Evolutionary conservation across 2,797 vertebrate species (phyloP), one percentile per base, ranked within the genome.

Genomic region (Pangasius mekongensis): DNA sequence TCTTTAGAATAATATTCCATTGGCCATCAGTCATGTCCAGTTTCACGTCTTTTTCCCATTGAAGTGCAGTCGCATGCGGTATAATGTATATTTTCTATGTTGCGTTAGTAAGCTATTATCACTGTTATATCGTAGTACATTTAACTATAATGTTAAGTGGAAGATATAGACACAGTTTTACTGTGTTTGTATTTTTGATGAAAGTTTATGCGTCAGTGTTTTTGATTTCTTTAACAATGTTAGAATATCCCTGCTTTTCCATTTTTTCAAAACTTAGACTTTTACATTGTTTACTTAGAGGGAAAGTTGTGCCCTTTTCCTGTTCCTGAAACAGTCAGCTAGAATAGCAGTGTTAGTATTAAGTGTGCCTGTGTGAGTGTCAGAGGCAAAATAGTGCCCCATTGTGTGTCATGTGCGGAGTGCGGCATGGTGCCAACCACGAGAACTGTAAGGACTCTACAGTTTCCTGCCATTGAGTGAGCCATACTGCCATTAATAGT

Each of bases 371-470:
- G 54, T 74, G 14, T 76, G 84, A 62, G 71, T 77, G 85, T 30
- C 54, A 76, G 36, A 47, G 39, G 54, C 71, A 77, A 76, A 86
- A 92, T 83, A 88, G 73, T 80, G 33, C 76, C 54, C 82, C 67
- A 91, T 92, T 91, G 91, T 91, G 89, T 88, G 85, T 86, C 90
- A 88, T 93, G 88, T 84, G 83, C 76, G 20, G 76, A 85, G 67
- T 77, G 82, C 47, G 88, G 90, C 89, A 88, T 47, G 30, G 69
- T 64, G 90, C 91, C 91, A 91, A 76, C 36, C 36, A 27, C 58
- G 36, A 85, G 86, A 83, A 77, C 85, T 22, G 78, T 74, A 90
- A 73, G 83, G 73, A 89, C 89, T 82, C 62, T 64, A 78, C 18
- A 58, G 83, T 90, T 90, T 93, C 87, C 90, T 92, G 83, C 56